Base-by-base conservation (phyloP, 2,888 invertebrate species). In the Silvanus unidentatus region DNA sequence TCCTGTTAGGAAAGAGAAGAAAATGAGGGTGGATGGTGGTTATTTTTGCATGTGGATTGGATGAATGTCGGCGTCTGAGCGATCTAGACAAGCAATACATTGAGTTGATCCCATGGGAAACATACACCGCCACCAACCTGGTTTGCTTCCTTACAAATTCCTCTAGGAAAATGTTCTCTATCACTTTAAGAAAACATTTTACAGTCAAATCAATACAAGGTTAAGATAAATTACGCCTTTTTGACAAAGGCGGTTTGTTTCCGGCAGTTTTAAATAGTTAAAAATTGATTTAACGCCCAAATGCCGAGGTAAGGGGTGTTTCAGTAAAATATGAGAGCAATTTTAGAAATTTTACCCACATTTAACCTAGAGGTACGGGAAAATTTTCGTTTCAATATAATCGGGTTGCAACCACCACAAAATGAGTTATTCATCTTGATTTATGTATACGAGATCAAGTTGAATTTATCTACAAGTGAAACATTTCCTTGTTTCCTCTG, bases 341-440 rank as follows among this genome's bases (percentile, higher is more conserved):
- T 66, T 67, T 67, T 65, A 60, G 63, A 66, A 65, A 65, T 65
- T 64, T n/a, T n/a, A n/a, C 60, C 46, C 58, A 58, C 60, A 62
- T 65, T 67, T 65, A 67, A 60, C 67, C 62, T 55, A 55, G 50
- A 22, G 32, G 32, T 11, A 32, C 3, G 5, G 32, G 28, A 8
- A 10, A 63, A 63, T 61, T 58, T 58, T 59, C 63, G 63, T 58
- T n/a, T 60, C 61, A 48, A 50, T 48, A 57, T 67, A 67, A 67
- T 67, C 64, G 63, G 63, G 65, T 66, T 65, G 62, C 59, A 53
- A 50, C 54, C 49, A 50, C 62, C 50, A 50, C 62, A 66, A 64
- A n/a, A 67, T 65, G 65, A 66, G 65, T 66, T 65, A 66, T 65
- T 65, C 66, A 67, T 65, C 62, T 62, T 63, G 64, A 67, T 67